These are phyloP conservation scores for Rhegmatorhina hoffmannsi DNA, from an alignment of 2,113 vertebrate genomes.

Conservation along the genomic window DNA sequence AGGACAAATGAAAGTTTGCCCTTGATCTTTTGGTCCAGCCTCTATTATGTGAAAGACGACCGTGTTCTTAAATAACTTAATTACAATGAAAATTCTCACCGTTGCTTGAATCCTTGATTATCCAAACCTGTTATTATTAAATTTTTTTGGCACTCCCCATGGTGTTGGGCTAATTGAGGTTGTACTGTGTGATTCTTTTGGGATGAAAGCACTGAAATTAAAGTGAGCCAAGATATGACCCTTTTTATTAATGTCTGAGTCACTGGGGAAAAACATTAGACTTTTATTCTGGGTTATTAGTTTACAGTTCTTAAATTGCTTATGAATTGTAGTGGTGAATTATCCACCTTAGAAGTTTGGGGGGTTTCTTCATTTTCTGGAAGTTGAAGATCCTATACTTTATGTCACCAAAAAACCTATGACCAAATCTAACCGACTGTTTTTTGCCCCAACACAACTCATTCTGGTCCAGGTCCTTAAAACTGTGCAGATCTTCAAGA, in stretches of 20 bases:
- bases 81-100: constrained; percentile 24
- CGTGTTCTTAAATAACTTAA: constrained; percentile 17
- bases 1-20: background rate
- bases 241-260: constrained; percentile 1
- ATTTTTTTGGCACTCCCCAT: background rate
- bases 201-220: constrained; percentile 44
- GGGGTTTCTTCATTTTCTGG: fast-evolving
- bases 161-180: constrained; percentile 38
- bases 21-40: background rate
- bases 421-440: background rate
- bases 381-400: background rate
- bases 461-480: background rate
- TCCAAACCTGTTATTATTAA: background rate
- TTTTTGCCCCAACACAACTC: background rate
- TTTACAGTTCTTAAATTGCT: constrained; percentile 1
- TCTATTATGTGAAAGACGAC: background rate
- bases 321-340: background rate
- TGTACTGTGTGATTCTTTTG: constrained; percentile 3
- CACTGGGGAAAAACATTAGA: background rate
- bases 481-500: background rate
- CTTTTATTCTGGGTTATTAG: constrained; percentile 50
- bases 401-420: background rate
- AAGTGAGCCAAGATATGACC: constrained; percentile 44
- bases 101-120: constrained; percentile 52
- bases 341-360: background rate